Evolutionary conservation across 1,140 invertebrate species (phyloP).

Genomic region (Megathymus violae): DNA sequence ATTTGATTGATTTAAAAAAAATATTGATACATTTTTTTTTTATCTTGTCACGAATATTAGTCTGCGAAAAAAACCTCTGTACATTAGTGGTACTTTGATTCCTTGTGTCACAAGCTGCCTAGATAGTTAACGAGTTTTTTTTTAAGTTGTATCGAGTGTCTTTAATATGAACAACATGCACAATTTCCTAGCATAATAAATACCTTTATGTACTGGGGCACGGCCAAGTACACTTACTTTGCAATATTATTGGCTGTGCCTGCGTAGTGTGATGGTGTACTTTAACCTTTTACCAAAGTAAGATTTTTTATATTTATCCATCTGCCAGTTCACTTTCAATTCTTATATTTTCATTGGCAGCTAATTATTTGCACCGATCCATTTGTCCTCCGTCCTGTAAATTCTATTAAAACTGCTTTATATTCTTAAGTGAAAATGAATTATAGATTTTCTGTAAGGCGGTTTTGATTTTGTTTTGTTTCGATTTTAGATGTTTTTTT

Average conservation of each 20-base stretch:
- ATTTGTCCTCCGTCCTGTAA: conserved; percentile 25
- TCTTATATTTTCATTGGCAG: conserved; percentile 16
- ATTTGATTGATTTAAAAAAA: too few relatives aligned
- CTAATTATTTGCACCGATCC: conserved; percentile 28
- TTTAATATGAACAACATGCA: background rate
- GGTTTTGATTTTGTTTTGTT: background rate
- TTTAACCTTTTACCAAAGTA: conserved; percentile 13
- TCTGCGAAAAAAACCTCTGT: too few relatives aligned
- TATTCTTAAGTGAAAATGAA: conserved; percentile 17
- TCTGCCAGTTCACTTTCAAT: background rate
- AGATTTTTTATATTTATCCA: background rate
- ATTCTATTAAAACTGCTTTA: conserved; percentile 16
- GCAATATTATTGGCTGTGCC: conserved; percentile 7
- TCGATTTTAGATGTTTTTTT: too few relatives aligned
- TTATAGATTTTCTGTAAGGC: background rate
- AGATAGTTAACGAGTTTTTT: background rate
- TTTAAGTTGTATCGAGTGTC: background rate
- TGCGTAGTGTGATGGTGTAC: background rate
- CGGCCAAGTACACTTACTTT: background rate
- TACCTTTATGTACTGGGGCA: conserved; percentile 13
- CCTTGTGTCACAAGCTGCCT: conserved; percentile 10
- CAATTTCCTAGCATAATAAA: conserved; percentile 3
- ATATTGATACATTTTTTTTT: too few relatives aligned
- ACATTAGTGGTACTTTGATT: background rate
- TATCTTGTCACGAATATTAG: too few relatives aligned